A percentile compares a stretch with the other conserved stretches of the same genome.
phyloP scores from a whole-genome alignment of 1,140 invertebrate genomes.

The Heliconius melpomene region DNA sequence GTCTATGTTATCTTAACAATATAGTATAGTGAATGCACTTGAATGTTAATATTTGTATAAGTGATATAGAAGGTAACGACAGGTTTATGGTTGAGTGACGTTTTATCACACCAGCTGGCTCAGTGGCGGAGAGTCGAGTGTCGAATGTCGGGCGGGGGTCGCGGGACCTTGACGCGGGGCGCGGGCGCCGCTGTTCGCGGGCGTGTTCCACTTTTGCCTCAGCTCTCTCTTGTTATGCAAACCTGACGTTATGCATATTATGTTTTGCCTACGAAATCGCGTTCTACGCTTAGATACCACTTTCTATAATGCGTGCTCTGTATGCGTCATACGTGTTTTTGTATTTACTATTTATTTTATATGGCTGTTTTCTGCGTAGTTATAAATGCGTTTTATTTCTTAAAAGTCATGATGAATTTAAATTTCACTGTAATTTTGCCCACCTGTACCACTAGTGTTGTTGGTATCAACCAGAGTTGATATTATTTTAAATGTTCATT shows the following conservation, averaged over 20 bases:
- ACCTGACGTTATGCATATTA: slow-evolving; percentile 76
- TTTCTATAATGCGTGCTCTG: slow-evolving; percentile 57
- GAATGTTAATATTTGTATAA: no score
- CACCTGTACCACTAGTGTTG: not conserved
- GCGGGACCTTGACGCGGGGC: slow-evolving; percentile 64
- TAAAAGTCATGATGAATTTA: not conserved
- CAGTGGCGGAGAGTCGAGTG: not conserved
- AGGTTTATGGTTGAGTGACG: no score
- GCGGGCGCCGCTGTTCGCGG: slow-evolving; percentile 55
- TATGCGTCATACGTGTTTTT: slow-evolving; percentile 44
- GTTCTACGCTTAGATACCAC: slow-evolving; percentile 58
- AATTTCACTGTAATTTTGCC: not conserved
- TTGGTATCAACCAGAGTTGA: no score
- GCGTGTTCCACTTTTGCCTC: slow-evolving; percentile 69
- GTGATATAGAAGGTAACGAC: not conserved
- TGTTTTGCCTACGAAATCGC: slow-evolving; percentile 64
- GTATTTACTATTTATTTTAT: slow-evolving; percentile 11
- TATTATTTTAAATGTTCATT: no score
- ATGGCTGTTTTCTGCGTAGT: slow-evolving; percentile 12
- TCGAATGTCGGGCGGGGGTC: slow-evolving; percentile 23
- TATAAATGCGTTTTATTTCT: not conserved
- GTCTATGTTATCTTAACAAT: not conserved
- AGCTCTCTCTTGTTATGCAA: slow-evolving; percentile 79
- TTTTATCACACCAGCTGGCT: slow-evolving; percentile 38
- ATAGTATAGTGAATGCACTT: no score